Percentiles rank a stretch among this genome's conserved stretches.
These are phyloP conservation scores for Anguilla obscura DNA, from an alignment of 2,797 vertebrate species.

Conservation along the genomic window DNA sequence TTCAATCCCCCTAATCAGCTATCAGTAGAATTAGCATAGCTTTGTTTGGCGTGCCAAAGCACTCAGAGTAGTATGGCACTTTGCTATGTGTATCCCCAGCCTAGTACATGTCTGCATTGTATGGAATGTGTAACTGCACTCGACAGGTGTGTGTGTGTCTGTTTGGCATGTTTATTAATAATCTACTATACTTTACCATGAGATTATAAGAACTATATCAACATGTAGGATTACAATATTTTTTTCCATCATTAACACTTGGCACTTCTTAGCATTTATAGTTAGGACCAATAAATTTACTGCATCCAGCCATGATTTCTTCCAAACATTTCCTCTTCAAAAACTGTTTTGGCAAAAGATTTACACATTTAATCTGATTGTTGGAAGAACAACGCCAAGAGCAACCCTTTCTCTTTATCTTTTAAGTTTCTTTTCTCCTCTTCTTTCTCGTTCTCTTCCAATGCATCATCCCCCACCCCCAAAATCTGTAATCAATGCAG, in stretches of 20 bases:
- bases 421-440: neutral
- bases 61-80: neutral
- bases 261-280: constrained; percentile 58
- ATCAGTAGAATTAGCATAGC: neutral
- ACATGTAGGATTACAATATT: neutral
- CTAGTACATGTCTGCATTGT: neutral
- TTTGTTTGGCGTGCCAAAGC: neutral
- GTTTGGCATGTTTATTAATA: constrained; percentile 12
- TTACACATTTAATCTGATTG: constrained; percentile 10
- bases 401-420: neutral
- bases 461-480: constrained; percentile 29
- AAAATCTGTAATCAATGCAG: neutral
- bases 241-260: constrained; percentile 45
- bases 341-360: constrained; percentile 18
- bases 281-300: neutral
- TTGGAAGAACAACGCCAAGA: neutral
- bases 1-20: neutral
- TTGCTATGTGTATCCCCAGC: neutral
- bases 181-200: neutral
- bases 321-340: neutral
- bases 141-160: constrained; percentile 1
- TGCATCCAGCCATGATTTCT: neutral
- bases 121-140: neutral
- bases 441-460: constrained; percentile 21
- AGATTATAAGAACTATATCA: neutral